phyloP scores from a whole-genome alignment of 2,113 vertebrate species.

The Oriolus oriolus region DNA sequence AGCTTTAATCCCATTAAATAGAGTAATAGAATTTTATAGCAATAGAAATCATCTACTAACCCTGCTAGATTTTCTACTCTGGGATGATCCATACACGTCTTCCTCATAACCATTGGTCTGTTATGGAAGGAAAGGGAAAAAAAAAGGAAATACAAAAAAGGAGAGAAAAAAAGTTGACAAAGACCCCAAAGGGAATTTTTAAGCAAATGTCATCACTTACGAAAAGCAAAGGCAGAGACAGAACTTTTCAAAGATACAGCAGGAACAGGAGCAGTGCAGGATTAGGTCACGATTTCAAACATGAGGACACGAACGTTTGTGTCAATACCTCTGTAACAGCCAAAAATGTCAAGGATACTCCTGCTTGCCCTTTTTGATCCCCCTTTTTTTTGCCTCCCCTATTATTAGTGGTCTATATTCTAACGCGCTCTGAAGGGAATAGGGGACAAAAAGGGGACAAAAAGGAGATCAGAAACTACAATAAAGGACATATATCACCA shows the following conservation, averaged over 20 bases:
- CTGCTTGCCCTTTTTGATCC: neutral
- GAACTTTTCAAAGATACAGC: neutral
- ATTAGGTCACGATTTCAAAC: neutral
- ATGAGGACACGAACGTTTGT: rapidly evolving
- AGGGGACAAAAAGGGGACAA: neutral
- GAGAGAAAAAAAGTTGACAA: neutral
- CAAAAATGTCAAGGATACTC: slow-evolving; percentile 43
- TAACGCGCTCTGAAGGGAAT: neutral
- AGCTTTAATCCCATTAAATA: slow-evolving; percentile 3
- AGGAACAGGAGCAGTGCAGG: neutral
- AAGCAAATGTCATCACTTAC: neutral
- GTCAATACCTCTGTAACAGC: neutral
- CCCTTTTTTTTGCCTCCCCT: neutral
- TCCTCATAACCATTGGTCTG: slow-evolving; percentile 86
- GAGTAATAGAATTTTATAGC: neutral
- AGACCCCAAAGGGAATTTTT: neutral
- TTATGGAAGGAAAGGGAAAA: neutral
- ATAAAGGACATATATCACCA: neutral
- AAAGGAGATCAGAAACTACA: neutral
- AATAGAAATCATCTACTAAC: slow-evolving; percentile 72
- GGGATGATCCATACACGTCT: slow-evolving; percentile 66
- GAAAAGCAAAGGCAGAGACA: neutral
- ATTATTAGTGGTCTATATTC: neutral
- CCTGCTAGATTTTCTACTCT: slow-evolving; percentile 82
- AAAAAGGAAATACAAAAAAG: neutral